phyloP scores from a whole-genome alignment of 2,888 invertebrate genomes.

The Tenthredo mesomela region DNA sequence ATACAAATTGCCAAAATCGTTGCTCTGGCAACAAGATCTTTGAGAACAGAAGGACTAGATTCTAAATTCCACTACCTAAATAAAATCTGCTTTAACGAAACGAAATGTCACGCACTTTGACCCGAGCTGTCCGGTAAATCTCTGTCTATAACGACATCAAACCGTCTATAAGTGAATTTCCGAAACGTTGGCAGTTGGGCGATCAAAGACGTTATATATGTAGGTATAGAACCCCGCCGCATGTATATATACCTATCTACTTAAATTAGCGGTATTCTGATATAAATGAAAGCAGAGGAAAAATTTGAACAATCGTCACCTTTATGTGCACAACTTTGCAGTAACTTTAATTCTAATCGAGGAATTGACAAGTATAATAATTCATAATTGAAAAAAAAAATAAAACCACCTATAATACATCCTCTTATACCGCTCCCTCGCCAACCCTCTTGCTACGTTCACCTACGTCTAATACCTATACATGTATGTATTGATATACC shows the following conservation, averaged over 20 bases:
- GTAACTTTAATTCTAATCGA: neutral
- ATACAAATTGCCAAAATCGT: neutral
- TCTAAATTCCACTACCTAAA: neutral
- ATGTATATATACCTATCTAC: neutral
- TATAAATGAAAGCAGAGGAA: neutral
- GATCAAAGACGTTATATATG: neutral
- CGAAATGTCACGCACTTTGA: slow-evolving; percentile 26
- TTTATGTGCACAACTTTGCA: neutral
- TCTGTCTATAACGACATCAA: neutral
- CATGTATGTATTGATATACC: neutral
- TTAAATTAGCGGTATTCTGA: neutral
- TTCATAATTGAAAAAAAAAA: neutral
- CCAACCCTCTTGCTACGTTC: slow-evolving; percentile 25
- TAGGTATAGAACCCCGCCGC: neutral
- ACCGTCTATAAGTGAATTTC: neutral
- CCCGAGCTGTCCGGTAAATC: slow-evolving; percentile 32
- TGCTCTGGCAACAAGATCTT: neutral
- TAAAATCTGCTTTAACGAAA: slow-evolving; percentile 1
- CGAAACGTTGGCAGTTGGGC: slow-evolving; percentile 9
- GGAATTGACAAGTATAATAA: neutral
- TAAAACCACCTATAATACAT: neutral
- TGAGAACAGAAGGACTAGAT: neutral
- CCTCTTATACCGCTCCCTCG: neutral
- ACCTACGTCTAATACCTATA: slow-evolving; percentile 7
- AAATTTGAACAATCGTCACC: neutral